phyloP scores from a whole-genome alignment of 2,797 vertebrate species.

The Halcyon badia region DNA sequence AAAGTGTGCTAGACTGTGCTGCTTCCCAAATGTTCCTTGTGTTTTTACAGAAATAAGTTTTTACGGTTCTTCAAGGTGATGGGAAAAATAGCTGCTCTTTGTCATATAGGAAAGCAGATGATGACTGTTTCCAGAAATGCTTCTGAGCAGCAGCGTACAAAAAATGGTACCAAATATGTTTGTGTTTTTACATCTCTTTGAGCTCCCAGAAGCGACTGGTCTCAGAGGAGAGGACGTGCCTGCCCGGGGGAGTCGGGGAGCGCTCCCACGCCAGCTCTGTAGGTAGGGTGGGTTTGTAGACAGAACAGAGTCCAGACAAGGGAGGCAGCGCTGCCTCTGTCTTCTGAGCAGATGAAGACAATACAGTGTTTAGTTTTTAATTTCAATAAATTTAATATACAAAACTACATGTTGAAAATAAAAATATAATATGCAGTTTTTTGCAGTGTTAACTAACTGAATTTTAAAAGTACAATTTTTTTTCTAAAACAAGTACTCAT shows the following conservation, averaged over 20 bases:
- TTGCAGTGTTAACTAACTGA: slow-evolving; percentile 80
- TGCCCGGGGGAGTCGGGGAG: background rate
- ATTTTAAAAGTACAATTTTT: slow-evolving; percentile 80
- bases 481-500: slow-evolving; percentile 79
- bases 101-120: slow-evolving; percentile 18
- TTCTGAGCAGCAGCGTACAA: background rate
- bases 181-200: background rate
- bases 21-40: background rate
- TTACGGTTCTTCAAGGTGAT: slow-evolving; percentile 6
- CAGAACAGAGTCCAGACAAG: background rate
- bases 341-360: slow-evolving; percentile 72
- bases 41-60: slow-evolving; percentile 30
- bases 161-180: slow-evolving; percentile 9
- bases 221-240: background rate
- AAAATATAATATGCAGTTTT: slow-evolving; percentile 78
- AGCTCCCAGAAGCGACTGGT: background rate
- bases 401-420: slow-evolving; percentile 82
- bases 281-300: background rate
- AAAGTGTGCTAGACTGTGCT: background rate
- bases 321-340: slow-evolving; percentile 48
- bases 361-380: slow-evolving; percentile 75
- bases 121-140: background rate
- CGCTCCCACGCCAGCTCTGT: background rate
- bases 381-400: slow-evolving; percentile 81
- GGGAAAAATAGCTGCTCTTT: slow-evolving; percentile 8